Evolutionary conservation across 2,797 vertebrate species (phyloP).

Genomic region (Pempheris klunzingeri): DNA sequence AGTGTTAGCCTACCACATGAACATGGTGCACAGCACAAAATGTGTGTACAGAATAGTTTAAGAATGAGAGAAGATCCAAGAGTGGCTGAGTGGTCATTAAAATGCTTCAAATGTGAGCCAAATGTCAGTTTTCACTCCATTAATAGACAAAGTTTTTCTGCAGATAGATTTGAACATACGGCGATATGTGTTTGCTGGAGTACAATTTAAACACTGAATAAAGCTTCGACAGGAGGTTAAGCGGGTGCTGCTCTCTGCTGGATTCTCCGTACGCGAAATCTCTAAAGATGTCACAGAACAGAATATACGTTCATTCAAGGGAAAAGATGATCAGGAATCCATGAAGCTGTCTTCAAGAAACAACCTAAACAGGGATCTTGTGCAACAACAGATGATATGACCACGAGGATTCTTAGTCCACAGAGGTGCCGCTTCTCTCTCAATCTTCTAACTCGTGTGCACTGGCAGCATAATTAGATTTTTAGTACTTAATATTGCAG

Average conservation of each 20-base stretch:
- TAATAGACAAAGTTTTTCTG: neutral
- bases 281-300: conserved; percentile 2
- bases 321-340: neutral
- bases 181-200: neutral
- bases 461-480: neutral
- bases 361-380: conserved; percentile 4
- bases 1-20: conserved; percentile 21
- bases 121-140: conserved; percentile 4
- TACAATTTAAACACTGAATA: conserved; percentile 31
- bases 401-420: neutral
- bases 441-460: neutral
- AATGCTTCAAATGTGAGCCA: neutral
- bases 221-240: conserved; percentile 21
- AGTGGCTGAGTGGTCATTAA: neutral
- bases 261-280: conserved; percentile 20
- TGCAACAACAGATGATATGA: neutral
- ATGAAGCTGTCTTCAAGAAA: neutral
- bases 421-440: neutral
- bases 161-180: conserved; percentile 5
- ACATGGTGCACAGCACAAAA: conserved; percentile 20
- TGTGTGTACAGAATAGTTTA: neutral
- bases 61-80: neutral
- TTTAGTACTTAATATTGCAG: conserved; percentile 3
- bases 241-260: conserved; percentile 62
- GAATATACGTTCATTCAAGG: neutral